Conservation (phyloP, 23 tunicate genomes). For the Corella eumyota region DNA sequence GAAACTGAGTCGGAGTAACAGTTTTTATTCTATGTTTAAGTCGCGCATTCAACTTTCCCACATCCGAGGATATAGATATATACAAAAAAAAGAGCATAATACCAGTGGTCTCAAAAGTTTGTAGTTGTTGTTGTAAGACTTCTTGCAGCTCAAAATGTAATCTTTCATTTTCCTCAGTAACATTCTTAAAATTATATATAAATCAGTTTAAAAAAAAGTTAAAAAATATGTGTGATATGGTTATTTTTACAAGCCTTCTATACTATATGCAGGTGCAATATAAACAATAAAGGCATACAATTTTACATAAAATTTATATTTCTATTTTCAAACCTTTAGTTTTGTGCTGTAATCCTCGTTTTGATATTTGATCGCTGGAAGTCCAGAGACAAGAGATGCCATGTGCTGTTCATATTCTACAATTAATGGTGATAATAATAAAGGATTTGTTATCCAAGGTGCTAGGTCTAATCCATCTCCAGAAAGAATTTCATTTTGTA, state of each 20-base stretch:
- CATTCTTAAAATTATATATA: conserved; percentile 1
- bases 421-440: conserved; percentile 19
- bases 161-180: conserved; percentile 39
- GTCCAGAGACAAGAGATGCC: conserved; percentile 4
- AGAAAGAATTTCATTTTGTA: too few relatives aligned
- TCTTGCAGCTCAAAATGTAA: conserved; percentile 43
- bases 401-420: conserved; percentile 26
- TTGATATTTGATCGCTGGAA: conserved; percentile 13
- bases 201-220: too few relatives aligned
- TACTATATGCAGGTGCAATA: too few relatives aligned
- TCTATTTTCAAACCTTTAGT: conserved; percentile 10
- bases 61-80: too few relatives aligned
- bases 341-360: conserved; percentile 6
- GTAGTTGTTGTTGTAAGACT: conserved; percentile 31
- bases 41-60: too few relatives aligned
- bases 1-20: too few relatives aligned
- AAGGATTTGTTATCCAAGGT: conserved; percentile 28
- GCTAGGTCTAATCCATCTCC: conserved; percentile 11
- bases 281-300: too few relatives aligned
- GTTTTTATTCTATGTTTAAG: too few relatives aligned
- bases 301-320: too few relatives aligned
- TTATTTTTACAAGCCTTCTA: too few relatives aligned
- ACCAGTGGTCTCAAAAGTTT: conserved; percentile 21
- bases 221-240: too few relatives aligned
- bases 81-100: too few relatives aligned